Evolutionary conservation across 2,888 invertebrate genomes (phyloP), one percentile per base, ranked within the genome.

Genomic region (Polyommatus iphigenia): DNA sequence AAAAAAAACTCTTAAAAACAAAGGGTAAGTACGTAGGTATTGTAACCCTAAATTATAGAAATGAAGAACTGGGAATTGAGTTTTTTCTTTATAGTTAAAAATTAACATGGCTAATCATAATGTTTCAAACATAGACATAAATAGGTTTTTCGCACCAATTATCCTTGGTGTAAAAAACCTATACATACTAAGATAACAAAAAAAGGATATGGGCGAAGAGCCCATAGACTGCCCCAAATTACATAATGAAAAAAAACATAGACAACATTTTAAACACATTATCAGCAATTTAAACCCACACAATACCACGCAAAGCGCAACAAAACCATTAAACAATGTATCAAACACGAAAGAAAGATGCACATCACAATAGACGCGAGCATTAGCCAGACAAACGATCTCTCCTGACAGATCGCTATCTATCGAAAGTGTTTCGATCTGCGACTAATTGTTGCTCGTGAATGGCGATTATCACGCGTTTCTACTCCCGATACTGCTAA

Each of bases 371-470:
- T 67, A 72, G 72, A 72, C 71, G 71, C 32, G 3, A 72, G 41
- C n/a, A 71, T 36, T 36, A 36, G 29, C n/a, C 18, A n/a, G 50
- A 29, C 20, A 50, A 62, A 24, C 32, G 36, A 36, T 73, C 50
- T 76, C 54, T 78, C 71, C 77, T 78, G 79, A 80, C 76, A 79
- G 77, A 78, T 79, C 50, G 54, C 77, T 80, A 79, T 80, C 79
- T 6, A 75, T 76, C 76, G 80, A 80, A 80, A 80, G 78, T 78
- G 80, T 79, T 67, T 77, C 71, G 54, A 76, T 75, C 57, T 32
- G 50, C 81, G 81, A 80, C 78, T 84, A 84, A 84, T 84, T 84
- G 82, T 85, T n/a, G 77, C 81, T 82, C 82, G 81, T 83, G 81
- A 80, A 72, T 80, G 77, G 79, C 81, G 83, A 84, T 84, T 84